Evolutionary conservation across 2,797 vertebrate genomes (phyloP), one percentile per base, ranked within the genome.

Genomic region (Aplochiton taeniatus): DNA sequence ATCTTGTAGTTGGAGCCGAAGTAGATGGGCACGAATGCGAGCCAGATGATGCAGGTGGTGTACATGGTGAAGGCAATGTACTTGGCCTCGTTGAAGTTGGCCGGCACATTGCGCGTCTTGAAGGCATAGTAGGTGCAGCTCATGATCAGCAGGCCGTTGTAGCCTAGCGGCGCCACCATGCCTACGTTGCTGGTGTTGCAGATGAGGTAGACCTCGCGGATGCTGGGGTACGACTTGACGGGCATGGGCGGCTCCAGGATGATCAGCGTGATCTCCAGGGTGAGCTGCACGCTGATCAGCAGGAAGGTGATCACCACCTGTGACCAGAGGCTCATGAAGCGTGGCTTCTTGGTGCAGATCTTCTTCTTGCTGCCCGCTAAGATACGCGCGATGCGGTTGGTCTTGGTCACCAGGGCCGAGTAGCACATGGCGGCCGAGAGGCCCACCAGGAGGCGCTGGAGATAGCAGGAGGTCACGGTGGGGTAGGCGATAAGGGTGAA

Each of bases 1-100:
- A 99, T 99, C 91, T 99, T 99, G 92, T 99, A 99, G 92, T 99
- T 98, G 91, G 97, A 98, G 77, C 98, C 98, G 1, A 99, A 99
- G 81, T 99, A 99, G 82, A 99, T 99, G 61, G 98, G 98, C 72
- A 98, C 97, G 6, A 99, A 99, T 72, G 98, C 98, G 87, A 99
- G 83, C 98, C 98, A 99, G 83, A 99, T 98, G 81, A 99, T 98
- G 87, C 98, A 99, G 72, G 98, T 99, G 72, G 98, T 99, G 59
- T 99, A 99, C 98, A 99, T 99, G 8, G 98, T 99, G 75, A 99
- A 99, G 83, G 98, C 98, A 4, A 99, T 99, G 73, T 99, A 99
- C 85, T 99, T 99, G 53, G 98, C 98, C 87, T 99, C 98, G 0
- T 99, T 99, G 79, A 98, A 99, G 83, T 99, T 99, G 85, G 97